A percentile compares a stretch with the other conserved stretches of the same genome.
Evolutionary conservation across 2,888 invertebrate genomes (phyloP).

Genomic region (Euproctis similis): DNA sequence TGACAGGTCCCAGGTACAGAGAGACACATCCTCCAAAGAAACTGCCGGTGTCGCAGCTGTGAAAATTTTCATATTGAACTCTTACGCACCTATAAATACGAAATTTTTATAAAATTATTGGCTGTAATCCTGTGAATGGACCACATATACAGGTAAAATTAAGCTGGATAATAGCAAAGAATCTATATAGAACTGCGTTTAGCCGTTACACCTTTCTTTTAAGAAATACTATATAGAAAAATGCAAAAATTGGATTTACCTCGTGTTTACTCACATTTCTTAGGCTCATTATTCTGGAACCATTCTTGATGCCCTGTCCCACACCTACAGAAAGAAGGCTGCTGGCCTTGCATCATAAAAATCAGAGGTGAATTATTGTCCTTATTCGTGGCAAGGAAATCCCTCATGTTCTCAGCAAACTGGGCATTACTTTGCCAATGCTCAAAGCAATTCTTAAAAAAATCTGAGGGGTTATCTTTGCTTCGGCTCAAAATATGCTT

Average conservation of each 20-base stretch:
- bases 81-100: conserved; percentile 62
- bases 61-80: conserved; percentile 50
- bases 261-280: conserved; percentile 42
- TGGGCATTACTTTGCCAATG: conserved; percentile 57
- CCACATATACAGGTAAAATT: no score
- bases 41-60: conserved; percentile 54
- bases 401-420: conserved; percentile 50
- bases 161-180: no score
- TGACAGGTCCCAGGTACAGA: conserved; percentile 41
- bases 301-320: conserved; percentile 44
- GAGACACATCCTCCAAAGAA: conserved; percentile 35
- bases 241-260: neutral
- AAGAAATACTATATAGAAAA: no score
- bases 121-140: no score
- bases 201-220: no score
- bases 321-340: conserved; percentile 47
- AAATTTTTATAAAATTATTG: conserved; percentile 10
- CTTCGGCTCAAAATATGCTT: conserved; percentile 45
- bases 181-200: no score
- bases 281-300: conserved; percentile 45
- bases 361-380: conserved; percentile 42
- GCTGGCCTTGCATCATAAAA: conserved; percentile 52
- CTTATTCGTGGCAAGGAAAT: conserved; percentile 47
- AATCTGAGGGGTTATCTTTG: conserved; percentile 55
- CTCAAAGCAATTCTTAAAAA: conserved; percentile 59